phyloP scores from a whole-genome alignment of 35 echinoderm and acorn worm species.

The Diadema setosum region DNA sequence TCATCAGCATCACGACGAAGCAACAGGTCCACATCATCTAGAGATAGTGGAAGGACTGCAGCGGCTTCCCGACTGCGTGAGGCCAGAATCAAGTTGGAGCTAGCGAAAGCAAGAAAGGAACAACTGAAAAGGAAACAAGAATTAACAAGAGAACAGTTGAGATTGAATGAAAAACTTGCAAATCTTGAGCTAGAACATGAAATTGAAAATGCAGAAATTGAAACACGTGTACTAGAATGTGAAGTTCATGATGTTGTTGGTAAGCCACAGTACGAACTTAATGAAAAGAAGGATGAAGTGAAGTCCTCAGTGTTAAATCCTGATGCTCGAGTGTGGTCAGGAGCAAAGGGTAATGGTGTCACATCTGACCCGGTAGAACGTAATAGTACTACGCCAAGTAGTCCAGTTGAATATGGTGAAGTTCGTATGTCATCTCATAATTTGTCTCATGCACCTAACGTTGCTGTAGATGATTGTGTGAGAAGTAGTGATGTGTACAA shows the following conservation, averaged over 20 bases:
- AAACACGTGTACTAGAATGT: conserved; percentile 34
- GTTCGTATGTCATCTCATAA: no score
- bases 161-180: conserved; percentile 17
- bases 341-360: neutral
- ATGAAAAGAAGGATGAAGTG: neutral
- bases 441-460: no score
- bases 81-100: conserved; percentile 27
- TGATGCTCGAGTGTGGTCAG: neutral
- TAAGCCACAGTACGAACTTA: neutral
- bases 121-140: conserved; percentile 18
- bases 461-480: neutral
- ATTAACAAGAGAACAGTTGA: conserved; percentile 17
- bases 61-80: no score
- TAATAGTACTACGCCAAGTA: no score
- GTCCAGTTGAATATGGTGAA: neutral
- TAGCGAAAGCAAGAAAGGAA: neutral
- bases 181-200: conserved; percentile 10
- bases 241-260: neutral
- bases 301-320: neutral
- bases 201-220: conserved; percentile 35
- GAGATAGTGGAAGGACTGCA: no score
- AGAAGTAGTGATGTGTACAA: neutral
- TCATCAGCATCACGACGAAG: no score
- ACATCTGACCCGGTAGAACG: neutral
- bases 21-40: no score